A percentile compares a stretch with the other conserved stretches of the same genome.
Conservation (phyloP, 2,888 invertebrate species). For the Amorpha juglandis region DNA sequence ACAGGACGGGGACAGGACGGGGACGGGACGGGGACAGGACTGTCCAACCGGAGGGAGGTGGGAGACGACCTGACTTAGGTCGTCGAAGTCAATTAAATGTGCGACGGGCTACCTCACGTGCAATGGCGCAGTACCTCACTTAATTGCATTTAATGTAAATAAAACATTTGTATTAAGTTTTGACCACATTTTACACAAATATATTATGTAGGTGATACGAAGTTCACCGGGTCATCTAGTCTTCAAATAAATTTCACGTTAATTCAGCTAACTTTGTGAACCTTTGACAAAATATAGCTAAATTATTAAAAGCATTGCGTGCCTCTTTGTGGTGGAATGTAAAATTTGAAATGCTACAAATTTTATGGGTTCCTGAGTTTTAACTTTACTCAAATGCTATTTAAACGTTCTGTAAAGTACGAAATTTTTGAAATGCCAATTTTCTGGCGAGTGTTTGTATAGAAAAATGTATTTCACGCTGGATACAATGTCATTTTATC, state of each 20-base stretch:
- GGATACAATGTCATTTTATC: not conserved
- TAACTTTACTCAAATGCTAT: constrained; percentile 18
- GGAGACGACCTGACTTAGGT: no score
- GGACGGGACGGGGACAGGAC: no score
- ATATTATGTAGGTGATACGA: no score
- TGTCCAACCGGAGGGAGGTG: no score
- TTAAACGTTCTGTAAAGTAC: constrained; percentile 16
- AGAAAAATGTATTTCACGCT: not conserved
- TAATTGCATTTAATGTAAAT: no score
- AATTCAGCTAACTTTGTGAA: constrained; percentile 7
- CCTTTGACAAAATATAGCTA: constrained; percentile 37
- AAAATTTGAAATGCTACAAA: constrained; percentile 35
- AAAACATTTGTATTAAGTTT: no score
- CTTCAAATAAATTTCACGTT: constrained; percentile 7
- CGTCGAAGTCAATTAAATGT: no score
- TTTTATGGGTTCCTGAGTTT: constrained; percentile 20
- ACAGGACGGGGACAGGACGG: no score
- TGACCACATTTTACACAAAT: no score
- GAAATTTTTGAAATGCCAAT: constrained; percentile 14
- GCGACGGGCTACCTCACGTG: no score
- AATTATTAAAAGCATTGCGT: constrained; percentile 30
- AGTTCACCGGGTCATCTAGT: no score
- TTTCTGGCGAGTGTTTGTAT: not conserved
- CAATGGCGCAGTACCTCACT: no score
- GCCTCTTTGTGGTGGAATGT: constrained; percentile 30